phyloP scores from a whole-genome alignment of 2,113 vertebrate species.

The Eleginops maclovinus region DNA sequence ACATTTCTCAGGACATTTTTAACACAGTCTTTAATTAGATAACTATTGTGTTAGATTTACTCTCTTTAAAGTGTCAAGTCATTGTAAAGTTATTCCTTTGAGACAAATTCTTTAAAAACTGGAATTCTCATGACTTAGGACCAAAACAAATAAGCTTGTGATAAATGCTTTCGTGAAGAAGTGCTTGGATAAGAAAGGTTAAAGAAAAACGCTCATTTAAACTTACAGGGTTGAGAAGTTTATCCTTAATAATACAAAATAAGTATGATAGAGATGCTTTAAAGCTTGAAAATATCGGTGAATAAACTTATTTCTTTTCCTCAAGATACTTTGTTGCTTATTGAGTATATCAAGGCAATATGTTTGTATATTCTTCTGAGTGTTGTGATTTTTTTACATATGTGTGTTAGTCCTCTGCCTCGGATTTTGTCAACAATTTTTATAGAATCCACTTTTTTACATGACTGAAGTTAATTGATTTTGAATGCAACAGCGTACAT shows the following conservation, averaged over 20 bases:
- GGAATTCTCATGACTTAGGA: conserved; percentile 10
- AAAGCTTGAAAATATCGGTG: neutral
- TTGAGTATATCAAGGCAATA: neutral
- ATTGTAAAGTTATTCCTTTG: neutral
- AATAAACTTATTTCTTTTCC: neutral
- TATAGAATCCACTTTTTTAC: neutral
- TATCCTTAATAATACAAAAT: neutral
- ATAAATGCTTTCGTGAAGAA: neutral
- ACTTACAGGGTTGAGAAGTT: neutral
- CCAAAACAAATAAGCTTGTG: neutral
- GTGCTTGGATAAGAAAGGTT: neutral
- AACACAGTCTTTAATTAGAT: conserved; percentile 24
- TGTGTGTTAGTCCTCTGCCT: neutral
- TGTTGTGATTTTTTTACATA: neutral
- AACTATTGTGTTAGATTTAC: conserved; percentile 2
- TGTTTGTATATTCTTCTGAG: no score
- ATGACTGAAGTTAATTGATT: neutral
- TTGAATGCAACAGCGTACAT: neutral
- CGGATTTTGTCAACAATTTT: neutral
- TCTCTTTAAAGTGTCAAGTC: conserved; percentile 4
- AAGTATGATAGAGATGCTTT: conserved; percentile 7
- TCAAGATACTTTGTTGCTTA: neutral
- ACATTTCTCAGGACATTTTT: neutral
- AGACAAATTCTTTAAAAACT: conserved; percentile 10
- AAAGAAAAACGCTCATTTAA: neutral